phyloP scores from a whole-genome alignment of 2,113 vertebrate genomes.

The Eulemur macaco region DNA sequence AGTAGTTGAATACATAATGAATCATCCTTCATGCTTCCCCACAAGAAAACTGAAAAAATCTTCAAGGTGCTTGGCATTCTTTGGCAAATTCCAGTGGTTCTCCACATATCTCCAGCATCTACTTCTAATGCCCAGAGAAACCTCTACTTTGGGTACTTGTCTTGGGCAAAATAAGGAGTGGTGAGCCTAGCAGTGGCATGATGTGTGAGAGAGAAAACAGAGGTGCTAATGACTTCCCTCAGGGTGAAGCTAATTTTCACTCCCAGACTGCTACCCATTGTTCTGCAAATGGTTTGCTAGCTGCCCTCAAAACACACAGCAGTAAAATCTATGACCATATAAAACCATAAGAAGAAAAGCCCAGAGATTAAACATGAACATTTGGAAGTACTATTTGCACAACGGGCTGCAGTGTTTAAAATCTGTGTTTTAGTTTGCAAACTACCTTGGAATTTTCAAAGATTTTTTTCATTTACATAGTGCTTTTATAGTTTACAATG shows the following conservation, averaged over 20 bases:
- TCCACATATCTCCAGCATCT: neutral
- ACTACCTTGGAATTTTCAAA: slow-evolving; percentile 9
- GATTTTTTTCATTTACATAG: slow-evolving; percentile 20
- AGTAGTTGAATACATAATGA: neutral
- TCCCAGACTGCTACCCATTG: neutral
- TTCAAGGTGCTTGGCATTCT: neutral
- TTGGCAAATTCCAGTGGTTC: neutral
- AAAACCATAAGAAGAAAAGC: neutral
- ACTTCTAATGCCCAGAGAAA: neutral
- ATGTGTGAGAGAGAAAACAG: neutral
- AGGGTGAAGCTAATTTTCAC: neutral
- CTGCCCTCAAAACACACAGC: neutral
- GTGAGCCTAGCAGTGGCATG: neutral
- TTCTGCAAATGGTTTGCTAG: neutral
- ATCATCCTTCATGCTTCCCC: neutral
- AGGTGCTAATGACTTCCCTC: neutral
- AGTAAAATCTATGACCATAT: neutral
- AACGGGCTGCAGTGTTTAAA: neutral
- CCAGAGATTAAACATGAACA: neutral
- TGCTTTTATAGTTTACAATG: neutral
- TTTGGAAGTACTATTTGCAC: neutral
- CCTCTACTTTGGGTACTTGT: neutral
- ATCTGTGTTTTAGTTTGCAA: slow-evolving; percentile 5
- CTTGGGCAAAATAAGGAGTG: neutral
- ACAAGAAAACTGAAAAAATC: slow-evolving; percentile 26